Conservation (phyloP, 1,140 invertebrate species). For the Macrobrachium nipponense region DNA sequence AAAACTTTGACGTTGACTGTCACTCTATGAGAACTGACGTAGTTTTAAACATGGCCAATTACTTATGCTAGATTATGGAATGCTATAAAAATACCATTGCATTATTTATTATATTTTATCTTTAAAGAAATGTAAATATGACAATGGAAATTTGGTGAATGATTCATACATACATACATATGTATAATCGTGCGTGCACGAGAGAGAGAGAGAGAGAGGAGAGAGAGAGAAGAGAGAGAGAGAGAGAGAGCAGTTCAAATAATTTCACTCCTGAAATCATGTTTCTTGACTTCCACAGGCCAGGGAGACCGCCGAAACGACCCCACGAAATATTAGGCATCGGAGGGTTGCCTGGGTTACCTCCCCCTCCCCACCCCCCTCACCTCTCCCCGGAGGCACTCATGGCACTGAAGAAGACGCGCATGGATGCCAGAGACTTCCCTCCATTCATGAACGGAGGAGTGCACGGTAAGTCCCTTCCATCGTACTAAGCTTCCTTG, state of each 20-base stretch:
- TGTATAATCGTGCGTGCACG: neutral
- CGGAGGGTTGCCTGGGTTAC: slow-evolving; percentile 26
- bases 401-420: slow-evolving; percentile 58
- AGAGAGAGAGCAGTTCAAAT: neutral
- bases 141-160: no score
- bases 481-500: neutral
- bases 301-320: slow-evolving; percentile 49
- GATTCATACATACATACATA: no score
- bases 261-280: neutral
- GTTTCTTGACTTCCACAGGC: slow-evolving; percentile 31
- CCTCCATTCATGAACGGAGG: slow-evolving; percentile 57
- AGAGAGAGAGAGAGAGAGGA: neutral
- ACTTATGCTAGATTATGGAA: no score
- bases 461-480: slow-evolving; percentile 34
- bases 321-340: slow-evolving; percentile 57
- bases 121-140: no score
- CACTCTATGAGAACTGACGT: no score
- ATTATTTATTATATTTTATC: no score
- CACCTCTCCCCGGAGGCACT: slow-evolving; percentile 60
- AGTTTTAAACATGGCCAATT: no score
- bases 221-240: neutral
- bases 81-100: no score
- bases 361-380: slow-evolving; percentile 33
- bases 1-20: no score
- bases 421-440: slow-evolving; percentile 57